Conservation (phyloP, 2,113 vertebrate genomes). For the Ptychochromis oligacanthus region DNA sequence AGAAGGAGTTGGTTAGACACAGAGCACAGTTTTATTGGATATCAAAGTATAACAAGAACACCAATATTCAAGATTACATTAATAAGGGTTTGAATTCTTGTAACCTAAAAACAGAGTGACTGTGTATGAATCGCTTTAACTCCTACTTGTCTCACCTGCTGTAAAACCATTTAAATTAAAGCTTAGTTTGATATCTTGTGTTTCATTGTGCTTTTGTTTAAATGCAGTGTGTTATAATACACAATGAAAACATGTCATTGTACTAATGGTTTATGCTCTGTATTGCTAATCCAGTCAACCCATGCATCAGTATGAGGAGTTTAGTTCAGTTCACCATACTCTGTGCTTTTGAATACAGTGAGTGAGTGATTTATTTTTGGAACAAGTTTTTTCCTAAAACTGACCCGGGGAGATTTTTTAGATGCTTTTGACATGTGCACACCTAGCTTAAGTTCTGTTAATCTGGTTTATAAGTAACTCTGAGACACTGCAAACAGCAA, state of each 20-base stretch:
- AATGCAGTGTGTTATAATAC: not conserved
- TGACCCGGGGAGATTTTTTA: slow-evolving; percentile 28
- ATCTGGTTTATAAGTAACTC: not conserved
- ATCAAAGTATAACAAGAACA: not conserved
- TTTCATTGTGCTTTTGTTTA: not conserved
- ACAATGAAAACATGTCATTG: too few species aligned
- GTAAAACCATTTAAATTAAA: not conserved
- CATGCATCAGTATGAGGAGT: not conserved
- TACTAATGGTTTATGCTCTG: not conserved
- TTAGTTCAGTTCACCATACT: not conserved
- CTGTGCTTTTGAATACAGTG: not conserved
- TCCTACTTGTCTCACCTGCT: not conserved
- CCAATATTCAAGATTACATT: fast-evolving
- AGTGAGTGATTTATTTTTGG: not conserved
- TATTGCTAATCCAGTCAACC: not conserved
- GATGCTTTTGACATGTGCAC: not conserved
- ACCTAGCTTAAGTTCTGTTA: not conserved
- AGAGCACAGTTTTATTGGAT: not conserved
- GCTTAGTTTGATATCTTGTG: not conserved
- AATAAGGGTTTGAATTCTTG: not conserved
- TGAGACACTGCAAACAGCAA: not conserved
- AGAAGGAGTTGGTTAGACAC: not conserved
- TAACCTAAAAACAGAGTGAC: not conserved
- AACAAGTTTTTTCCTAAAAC: not conserved
- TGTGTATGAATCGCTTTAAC: not conserved